Evolutionary conservation across 2,888 invertebrate species (phyloP).

Genomic region (Ecliptopera silaceata): DNA sequence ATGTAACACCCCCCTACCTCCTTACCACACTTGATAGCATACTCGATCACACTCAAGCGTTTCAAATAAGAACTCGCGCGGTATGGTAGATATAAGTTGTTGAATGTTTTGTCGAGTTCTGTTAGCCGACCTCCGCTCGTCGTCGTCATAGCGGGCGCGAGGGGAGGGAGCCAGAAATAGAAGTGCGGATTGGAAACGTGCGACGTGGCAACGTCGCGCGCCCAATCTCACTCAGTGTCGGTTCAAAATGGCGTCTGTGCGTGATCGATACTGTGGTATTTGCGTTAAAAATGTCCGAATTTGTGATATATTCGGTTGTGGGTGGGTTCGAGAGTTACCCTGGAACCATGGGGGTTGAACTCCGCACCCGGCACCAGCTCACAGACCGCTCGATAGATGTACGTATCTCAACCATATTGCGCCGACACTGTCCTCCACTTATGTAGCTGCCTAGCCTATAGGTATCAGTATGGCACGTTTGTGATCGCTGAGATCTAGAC

Average conservation of each 20-base stretch:
- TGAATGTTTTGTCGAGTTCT: conserved; percentile 73
- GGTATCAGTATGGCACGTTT: conserved; percentile 49
- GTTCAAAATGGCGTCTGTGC: conserved; percentile 82
- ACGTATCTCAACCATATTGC: conserved; percentile 80
- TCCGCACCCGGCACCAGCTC: conserved; percentile 66
- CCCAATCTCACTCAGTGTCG: conserved; percentile 72
- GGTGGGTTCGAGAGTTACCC: conserved; percentile 75
- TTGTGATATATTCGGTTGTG: conserved; percentile 77
- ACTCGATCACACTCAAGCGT: conserved; percentile 64
- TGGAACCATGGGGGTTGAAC: conserved; percentile 69
- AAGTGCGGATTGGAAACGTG: conserved; percentile 71
- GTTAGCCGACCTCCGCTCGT: conserved; percentile 64
- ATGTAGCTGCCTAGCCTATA: conserved; percentile 51
- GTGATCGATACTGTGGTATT: conserved; percentile 82
- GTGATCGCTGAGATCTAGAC: conserved; percentile 56
- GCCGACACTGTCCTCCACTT: conserved; percentile 67
- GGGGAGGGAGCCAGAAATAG: conserved; percentile 77
- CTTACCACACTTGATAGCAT: conserved; percentile 43
- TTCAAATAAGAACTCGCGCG: conserved; percentile 55
- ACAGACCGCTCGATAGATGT: conserved; percentile 77
- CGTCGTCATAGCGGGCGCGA: conserved; percentile 59
- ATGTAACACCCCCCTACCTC: conserved; percentile 47
- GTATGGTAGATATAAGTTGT: conserved; percentile 55
- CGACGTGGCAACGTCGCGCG: conserved; percentile 81
- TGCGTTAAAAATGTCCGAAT: conserved; percentile 75